These are phyloP conservation scores for Neotragus moschatus DNA, from an alignment of 2,113 vertebrate species.

Conservation along the genomic window DNA sequence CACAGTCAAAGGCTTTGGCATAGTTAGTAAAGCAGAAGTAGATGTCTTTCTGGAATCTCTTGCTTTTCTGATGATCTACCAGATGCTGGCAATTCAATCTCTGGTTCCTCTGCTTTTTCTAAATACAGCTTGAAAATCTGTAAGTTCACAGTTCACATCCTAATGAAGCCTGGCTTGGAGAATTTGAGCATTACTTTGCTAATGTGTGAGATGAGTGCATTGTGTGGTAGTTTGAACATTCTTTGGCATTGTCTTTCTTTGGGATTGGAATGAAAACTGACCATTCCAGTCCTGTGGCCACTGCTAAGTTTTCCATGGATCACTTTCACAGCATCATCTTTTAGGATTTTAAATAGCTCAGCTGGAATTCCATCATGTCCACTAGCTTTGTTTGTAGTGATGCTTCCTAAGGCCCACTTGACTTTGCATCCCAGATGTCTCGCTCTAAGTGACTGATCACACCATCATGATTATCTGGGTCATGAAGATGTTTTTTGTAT, in stretches of 20 bases:
- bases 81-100: accelerated
- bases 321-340: background rate
- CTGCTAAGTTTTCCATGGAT: background rate
- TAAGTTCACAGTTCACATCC: background rate
- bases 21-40: background rate
- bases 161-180: background rate
- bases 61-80: background rate
- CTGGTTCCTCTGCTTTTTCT: background rate
- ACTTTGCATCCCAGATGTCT: background rate
- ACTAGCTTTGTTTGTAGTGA: background rate
- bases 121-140: background rate
- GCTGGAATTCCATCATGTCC: background rate
- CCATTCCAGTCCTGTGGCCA: background rate
- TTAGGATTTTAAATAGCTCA: background rate
- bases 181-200: background rate
- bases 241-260: background rate
- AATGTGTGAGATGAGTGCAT: background rate
- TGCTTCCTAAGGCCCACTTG: background rate
- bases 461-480: background rate
- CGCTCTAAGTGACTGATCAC: background rate
- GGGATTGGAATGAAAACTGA: background rate
- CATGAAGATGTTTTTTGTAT: background rate
- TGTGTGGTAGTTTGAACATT: background rate
- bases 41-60: background rate
- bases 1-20: background rate